Percentiles rank a stretch among this genome's conserved stretches.
These are phyloP conservation scores for Chlorodrepanis virens DNA, from an alignment of 2,113 vertebrate genomes.

Conservation along the genomic window DNA sequence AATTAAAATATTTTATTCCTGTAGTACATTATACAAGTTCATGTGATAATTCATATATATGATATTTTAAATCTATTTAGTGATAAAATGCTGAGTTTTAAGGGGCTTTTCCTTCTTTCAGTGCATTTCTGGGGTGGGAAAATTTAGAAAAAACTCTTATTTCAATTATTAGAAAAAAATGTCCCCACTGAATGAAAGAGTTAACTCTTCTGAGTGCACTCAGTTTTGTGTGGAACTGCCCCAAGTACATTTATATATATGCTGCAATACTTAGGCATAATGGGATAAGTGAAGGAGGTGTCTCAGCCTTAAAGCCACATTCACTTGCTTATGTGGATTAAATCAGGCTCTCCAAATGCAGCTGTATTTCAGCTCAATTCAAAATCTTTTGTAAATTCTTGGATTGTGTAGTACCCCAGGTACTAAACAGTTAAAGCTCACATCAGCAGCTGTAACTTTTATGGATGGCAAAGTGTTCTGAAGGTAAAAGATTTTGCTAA, in stretches of 20 bases:
- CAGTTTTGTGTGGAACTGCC: neutral
- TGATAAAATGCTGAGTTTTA: neutral
- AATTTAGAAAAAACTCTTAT: neutral
- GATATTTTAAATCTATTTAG: neutral
- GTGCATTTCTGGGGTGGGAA: neutral
- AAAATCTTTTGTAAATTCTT: neutral
- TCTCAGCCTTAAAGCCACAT: conserved; percentile 41
- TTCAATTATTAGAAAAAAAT: neutral
- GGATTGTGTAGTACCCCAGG: neutral
- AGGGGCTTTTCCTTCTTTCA: neutral
- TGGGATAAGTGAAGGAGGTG: conserved; percentile 15
- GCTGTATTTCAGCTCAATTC: neutral
- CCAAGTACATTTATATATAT: neutral
- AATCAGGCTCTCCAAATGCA: neutral
- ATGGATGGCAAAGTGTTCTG: neutral
- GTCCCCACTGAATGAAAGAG: neutral
- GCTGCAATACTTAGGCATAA: conserved; percentile 11
- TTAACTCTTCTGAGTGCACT: neutral
- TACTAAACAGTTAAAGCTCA: neutral
- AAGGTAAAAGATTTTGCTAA: neutral
- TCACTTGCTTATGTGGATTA: conserved; percentile 26
- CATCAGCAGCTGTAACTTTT: neutral
- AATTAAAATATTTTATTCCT: neutral
- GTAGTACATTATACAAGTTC: neutral
- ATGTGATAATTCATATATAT: neutral